Base-by-base conservation (phyloP, 2,113 vertebrate genomes). In the Centrocercus urophasianus region DNA sequence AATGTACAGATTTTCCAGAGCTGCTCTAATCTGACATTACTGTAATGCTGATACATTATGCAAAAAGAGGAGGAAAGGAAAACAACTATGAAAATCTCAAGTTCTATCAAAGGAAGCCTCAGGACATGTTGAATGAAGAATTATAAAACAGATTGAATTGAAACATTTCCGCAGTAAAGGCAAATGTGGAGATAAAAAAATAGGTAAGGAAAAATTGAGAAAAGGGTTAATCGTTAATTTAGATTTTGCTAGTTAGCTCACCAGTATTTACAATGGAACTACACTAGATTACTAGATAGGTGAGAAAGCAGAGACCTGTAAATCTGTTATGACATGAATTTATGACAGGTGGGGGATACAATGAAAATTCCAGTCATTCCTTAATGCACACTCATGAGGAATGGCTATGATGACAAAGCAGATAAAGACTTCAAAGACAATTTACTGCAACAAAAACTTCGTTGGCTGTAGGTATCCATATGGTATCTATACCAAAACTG, bases 211-310 rank as follows among this genome's bases (percentile, higher is more conserved):
- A 74, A 81, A 85, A 30, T 2, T n/a, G 74, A 88, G 27, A 72
- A 54, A 77, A 83, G 48, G 1, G 13, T 72, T 66, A 66, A 69
- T 60, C 19, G 2, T 47, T 66, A 42, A 20, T 65, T 84, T 70
- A 65, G 38, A 48, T 84, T 64, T 75, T 70, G 18, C 30, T 75
- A 15, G 34, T 54, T 57, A 19, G 27, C 13, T 70, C 52, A 30
- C 43, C 43, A n/a, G 60, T 43, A 48, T 48, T 21, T 25, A 72
- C 56, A 82, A 8, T 16, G 18, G 59, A 64, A 59, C 60, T 80
- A 60, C 1, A 1, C 11, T 56, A 30, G 34, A 76, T 5, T 1
- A 0, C 22, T 47, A 54, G 21, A n/a, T 9, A 64, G 30, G 6
- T 30, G 19, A 66, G 47, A 77, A 67, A 81, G 30, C 22, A 72